Base-by-base conservation (phyloP, 1,140 invertebrate species). In the Drosophila grimshawi region DNA sequence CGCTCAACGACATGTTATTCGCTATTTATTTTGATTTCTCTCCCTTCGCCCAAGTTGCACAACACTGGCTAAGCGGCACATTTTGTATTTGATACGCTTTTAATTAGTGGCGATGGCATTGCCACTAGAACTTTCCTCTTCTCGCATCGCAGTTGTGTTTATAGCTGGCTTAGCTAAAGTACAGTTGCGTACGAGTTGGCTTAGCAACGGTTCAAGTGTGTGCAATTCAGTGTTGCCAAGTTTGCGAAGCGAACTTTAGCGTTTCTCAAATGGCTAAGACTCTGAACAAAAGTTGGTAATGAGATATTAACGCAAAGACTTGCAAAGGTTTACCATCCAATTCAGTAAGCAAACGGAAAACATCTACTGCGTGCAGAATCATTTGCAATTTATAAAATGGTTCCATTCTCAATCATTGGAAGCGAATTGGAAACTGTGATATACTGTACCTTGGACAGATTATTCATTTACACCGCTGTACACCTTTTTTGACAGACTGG, bases 1-100 rank as follows among this genome's bases (percentile, higher is more conserved):
- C 60, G 65, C 56, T 68, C 55, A 30, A 68, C 68, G 77, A 88
- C 82, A 86, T 86, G 81, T 88, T 88, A 67, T 80, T 69, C 76
- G 64, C 76, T 86, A 86, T 80, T 82, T 88, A 64, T 88, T 82
- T 86, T 82, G 82, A 82, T 88, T 86, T 88, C 55, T 49, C 51
- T 49, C 39, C 39, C 39, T 43, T 43, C 10, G n/a, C 32, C 19
- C 51, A 46, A 43, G 35, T 52, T 73, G 37, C 53, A 59, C 81
- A 82, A 75, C 75, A 70, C 72, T 72, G 55, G 39, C 29, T 46
- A 64, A 57, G 81, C 86, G 76, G 67, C 82, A 59, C 68, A 79
- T 82, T 82, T 79, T 77, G 65, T 64, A 48, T 64, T 53, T 88
- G 83, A 82, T 88, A 86, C 82, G 83, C 71, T 88, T 86, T 86